Evolutionary conservation across 2,888 invertebrate species (phyloP), one percentile per base, ranked within the genome.

Genomic region (Papilio gigon): DNA sequence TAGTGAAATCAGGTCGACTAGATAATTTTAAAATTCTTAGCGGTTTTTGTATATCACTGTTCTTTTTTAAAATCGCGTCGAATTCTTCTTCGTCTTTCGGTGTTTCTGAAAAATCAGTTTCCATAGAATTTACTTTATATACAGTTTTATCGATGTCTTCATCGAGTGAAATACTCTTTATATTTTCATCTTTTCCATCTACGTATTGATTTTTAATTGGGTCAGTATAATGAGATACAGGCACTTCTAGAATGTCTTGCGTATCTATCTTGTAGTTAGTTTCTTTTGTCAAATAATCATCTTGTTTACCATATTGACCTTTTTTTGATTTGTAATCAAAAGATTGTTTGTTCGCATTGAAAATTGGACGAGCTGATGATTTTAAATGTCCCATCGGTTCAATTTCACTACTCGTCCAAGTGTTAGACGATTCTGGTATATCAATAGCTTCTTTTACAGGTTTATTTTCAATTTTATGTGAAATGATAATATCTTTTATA

Each of bases 401-500:
- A n/a, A 65, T 70, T 62, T 68, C 63, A 50, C 35, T 62, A 2
- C 50, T 70, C 33, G 75, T 76, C 17, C 71, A 70, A 62, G 68
- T 35, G 61, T 75, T 75, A 50, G 73, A 58, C 47, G 74, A 67
- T 67, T 77, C 77, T 17, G 71, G 69, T 25, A 68, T 70, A 44
- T 69, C 50, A 44, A 58, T 62, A 8, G 14, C 14, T 53, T 69
- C 65, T 53, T 69, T 69, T 12, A 42, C 35, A 25, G 40, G 25
- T 47, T 69, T 65, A 25, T 22, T 69, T 69, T 71, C 72, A 69
- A 25, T 63, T 66, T 92, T 92, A 67, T 89, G 88, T 1, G 82
- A 83, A 1, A 92, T 77, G 8, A 75, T 71, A 35, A 88, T 73
- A 68, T 89, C 87, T 77, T 88, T 90, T 0, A 89, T 72, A 50